Conservation (phyloP, 1,140 invertebrate genomes). For the Drosophila bocqueti region DNA sequence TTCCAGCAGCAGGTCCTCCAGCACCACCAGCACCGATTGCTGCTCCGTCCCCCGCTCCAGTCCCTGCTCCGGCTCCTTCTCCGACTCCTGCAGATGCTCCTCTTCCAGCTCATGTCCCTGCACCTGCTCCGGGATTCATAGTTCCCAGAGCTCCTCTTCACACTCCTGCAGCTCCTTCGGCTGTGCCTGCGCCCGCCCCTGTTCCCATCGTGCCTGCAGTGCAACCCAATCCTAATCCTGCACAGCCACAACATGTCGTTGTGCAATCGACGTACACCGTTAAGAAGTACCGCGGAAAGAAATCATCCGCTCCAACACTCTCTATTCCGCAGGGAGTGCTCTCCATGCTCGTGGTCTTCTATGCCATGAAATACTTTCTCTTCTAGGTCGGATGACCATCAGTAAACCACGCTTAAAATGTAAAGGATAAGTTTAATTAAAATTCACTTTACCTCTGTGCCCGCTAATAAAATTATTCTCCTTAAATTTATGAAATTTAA, state of each 20-base stretch:
- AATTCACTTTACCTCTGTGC: background rate
- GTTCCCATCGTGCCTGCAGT: slow-evolving; percentile 3
- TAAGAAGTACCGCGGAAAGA: slow-evolving; percentile 26
- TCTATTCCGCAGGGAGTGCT: slow-evolving; percentile 21
- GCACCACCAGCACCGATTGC: slow-evolving; percentile 2
- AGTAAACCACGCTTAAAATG: too few species aligned
- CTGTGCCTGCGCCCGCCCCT: slow-evolving; percentile 5
- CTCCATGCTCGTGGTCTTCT: slow-evolving; percentile 22
- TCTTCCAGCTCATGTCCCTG: background rate
- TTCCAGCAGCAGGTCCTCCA: slow-evolving; percentile 4
- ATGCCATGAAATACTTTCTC: slow-evolving; percentile 12
- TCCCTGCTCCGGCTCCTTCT: background rate
- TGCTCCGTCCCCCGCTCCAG: background rate
- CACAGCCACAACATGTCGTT: slow-evolving; percentile 26
- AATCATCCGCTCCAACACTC: slow-evolving; percentile 27
- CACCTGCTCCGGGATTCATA: background rate
- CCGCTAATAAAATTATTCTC: background rate
- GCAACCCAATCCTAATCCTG: background rate
- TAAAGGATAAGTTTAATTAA: background rate
- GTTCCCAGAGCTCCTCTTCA: background rate
- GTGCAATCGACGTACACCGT: slow-evolving; percentile 43
- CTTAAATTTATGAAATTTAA: background rate
- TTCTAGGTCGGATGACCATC: background rate
- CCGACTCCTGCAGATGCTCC: background rate
- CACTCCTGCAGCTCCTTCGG: background rate